Conservation (phyloP, 2,888 invertebrate genomes). For the Sinhomidia bicolor region DNA sequence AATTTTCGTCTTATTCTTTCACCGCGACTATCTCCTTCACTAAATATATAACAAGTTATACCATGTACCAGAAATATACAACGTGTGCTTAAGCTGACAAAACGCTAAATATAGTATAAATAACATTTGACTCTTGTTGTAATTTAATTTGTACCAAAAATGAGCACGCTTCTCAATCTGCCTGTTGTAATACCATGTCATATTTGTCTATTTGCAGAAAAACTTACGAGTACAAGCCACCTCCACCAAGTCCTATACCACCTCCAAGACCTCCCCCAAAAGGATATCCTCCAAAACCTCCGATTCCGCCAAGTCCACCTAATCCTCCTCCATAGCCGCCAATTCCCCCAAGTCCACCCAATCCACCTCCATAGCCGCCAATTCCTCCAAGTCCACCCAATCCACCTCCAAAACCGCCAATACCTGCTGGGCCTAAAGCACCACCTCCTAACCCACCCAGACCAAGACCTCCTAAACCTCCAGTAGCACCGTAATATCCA, state of each 20-base stretch:
- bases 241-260: slow-evolving; percentile 4
- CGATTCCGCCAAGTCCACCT: slow-evolving; percentile 27
- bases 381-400: slow-evolving; percentile 41
- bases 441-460: slow-evolving; percentile 34
- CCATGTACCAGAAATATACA: background rate
- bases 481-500: slow-evolving; percentile 37
- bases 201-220: background rate
- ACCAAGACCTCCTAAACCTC: slow-evolving; percentile 33
- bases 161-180: slow-evolving; percentile 30
- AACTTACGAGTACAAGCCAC: slow-evolving; percentile 71
- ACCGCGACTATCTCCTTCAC: slow-evolving; percentile 56
- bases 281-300: slow-evolving; percentile 37
- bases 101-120: background rate
- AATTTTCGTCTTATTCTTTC: slow-evolving; percentile 64
- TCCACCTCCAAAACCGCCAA: slow-evolving; percentile 44
- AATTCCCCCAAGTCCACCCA: slow-evolving; percentile 42
- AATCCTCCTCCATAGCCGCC: slow-evolving; percentile 20
- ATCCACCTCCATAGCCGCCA: slow-evolving; percentile 31
- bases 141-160: background rate
- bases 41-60: background rate
- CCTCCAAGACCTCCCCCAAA: slow-evolving; percentile 41
- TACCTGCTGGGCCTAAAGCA: background rate
- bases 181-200: background rate
- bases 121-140: background rate
- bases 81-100: background rate